A percentile compares a stretch with the other conserved stretches of the same genome.
Evolutionary conservation across 2,888 invertebrate genomes (phyloP).

Genomic region (Drosophila kambysellisi): DNA sequence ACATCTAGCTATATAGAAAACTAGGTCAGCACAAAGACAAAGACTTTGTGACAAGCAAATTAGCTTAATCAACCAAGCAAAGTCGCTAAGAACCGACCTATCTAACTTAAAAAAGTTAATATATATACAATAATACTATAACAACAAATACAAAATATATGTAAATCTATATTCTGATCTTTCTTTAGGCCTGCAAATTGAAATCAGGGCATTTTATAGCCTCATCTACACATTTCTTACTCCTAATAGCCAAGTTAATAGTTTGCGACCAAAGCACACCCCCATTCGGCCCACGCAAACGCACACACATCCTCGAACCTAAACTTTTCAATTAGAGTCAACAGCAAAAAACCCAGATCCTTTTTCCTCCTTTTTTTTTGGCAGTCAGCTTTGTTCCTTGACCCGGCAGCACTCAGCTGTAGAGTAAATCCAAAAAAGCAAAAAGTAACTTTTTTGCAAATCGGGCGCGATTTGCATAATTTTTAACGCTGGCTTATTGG

Average conservation of each 20-base stretch:
- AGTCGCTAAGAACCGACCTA: neutral
- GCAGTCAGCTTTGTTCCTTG: slow-evolving; percentile 63
- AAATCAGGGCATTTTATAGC: slow-evolving; percentile 6
- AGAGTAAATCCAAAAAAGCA: slow-evolving; percentile 6
- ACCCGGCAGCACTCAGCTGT: slow-evolving; percentile 39
- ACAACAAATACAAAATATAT: neutral
- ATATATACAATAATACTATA: neutral
- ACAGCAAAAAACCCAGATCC: slow-evolving; percentile 55
- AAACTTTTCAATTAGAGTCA: slow-evolving; percentile 74
- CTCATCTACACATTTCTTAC: neutral
- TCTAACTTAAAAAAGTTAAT: neutral
- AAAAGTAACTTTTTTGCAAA: slow-evolving; percentile 66
- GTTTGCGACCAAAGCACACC: slow-evolving; percentile 7
- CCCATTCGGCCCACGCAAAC: neutral
- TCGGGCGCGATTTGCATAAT: slow-evolving; percentile 70
- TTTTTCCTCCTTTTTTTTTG: slow-evolving; percentile 62
- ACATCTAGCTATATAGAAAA: neutral
- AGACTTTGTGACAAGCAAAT: neutral
- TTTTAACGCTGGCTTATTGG: slow-evolving; percentile 74
- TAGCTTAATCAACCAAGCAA: neutral
- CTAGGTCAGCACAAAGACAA: slow-evolving; percentile 1
- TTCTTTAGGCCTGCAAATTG: slow-evolving; percentile 1
- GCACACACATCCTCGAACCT: slow-evolving; percentile 9
- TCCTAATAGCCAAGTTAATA: slow-evolving; percentile 39
- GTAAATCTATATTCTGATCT: neutral